phyloP scores from a whole-genome alignment of 2,113 vertebrate species.

The Callithrix jacchus region DNA sequence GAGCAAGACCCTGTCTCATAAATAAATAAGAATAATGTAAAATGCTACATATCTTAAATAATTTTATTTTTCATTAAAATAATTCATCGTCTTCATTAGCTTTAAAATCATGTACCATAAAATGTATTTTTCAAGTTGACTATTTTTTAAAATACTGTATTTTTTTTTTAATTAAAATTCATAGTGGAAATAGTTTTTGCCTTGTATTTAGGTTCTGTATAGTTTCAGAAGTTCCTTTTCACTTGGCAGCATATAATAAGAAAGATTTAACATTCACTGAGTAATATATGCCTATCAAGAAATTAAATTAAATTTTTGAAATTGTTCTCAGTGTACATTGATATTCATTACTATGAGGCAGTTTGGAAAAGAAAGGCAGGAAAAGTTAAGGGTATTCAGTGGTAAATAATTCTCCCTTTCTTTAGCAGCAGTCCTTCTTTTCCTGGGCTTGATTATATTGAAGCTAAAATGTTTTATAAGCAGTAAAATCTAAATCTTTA shows the following conservation, averaged over 20 bases:
- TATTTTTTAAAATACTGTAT: not conserved
- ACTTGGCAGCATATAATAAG: not conserved
- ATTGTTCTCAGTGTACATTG: not conserved
- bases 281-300: not conserved
- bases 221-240: conserved; percentile 56
- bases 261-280: not conserved
- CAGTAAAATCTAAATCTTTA: not conserved
- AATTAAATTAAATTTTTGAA: not conserved
- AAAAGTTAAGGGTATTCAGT: not conserved
- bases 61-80: conserved; percentile 27
- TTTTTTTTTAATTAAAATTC: not conserved
- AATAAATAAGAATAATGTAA: not conserved
- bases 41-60: conserved; percentile 11
- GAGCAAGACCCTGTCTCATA: too few species aligned
- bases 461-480: not conserved
- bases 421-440: not conserved
- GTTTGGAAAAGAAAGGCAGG: not conserved
- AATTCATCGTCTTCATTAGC: not conserved
- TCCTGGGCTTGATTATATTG: not conserved
- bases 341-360: not conserved
- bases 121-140: not conserved
- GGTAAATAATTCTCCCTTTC: not conserved
- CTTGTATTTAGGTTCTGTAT: not conserved
- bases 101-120: not conserved
- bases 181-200: conserved; percentile 7